Base-by-base conservation (phyloP, 2,113 vertebrate genomes). In the Eublepharis macularius region DNA sequence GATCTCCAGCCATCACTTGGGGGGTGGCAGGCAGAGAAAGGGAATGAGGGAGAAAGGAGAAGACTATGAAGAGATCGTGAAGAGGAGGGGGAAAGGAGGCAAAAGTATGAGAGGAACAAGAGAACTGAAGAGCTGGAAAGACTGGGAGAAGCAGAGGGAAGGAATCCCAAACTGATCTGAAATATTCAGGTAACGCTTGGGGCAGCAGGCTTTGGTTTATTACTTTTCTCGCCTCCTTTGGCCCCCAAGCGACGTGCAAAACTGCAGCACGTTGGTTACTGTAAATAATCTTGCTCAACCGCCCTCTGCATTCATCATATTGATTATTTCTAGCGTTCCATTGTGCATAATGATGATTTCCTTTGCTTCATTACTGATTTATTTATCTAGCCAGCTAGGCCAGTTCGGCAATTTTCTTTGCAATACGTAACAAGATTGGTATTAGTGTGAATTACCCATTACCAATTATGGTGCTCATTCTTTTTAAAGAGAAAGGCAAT, bases 361-460 rank as follows among this genome's bases (percentile, higher is more conserved):
- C 82, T 36, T 80, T 78, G 54, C 76, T 87, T 85, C 60, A 43
- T 80, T 66, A 34, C 17, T 39, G 13, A 68, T 32, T 72, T 85
- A 68, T 36, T 88, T 84, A 54, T 79, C 29, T 83, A 83, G 43
- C 39, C 39, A 90, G 26, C 14, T 54, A 75, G 32, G 89, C n/a
- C 69, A 77, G 49, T 43, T 8, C 75, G 88, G n/a, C n/a, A 79
- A 89, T 93, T 94, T 91, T 88, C 36, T 90, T 88, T 63, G 79
- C 73, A 85, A 87, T 92, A 66, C n/a, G 36, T 45, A 80, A 43
- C 47, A 77, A 77, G 36, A 69, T 75, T 92, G 90, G 91, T 82
- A 90, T 92, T 90, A 84, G 88, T 88, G 32, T 76, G 43, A 93
- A 94, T 89, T 86, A 78, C 57, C 80, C n/a, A 41, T 76, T 34